Evolutionary conservation across 2,797 vertebrate genomes (phyloP), one percentile per base, ranked within the genome.

Genomic region (Chloroceryle inda): DNA sequence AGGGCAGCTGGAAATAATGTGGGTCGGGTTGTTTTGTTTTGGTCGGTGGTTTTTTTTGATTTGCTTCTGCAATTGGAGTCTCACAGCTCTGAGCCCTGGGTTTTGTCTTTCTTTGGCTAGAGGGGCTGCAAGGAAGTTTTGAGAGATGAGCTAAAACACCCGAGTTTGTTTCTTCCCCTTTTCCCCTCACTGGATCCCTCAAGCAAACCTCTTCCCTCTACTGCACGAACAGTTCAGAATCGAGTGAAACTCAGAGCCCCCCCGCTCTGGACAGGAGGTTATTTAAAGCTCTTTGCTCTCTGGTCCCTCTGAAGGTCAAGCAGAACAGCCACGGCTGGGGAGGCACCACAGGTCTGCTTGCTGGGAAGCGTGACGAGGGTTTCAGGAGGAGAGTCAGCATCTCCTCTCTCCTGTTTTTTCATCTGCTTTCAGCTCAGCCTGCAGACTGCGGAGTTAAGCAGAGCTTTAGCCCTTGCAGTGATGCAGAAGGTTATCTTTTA

Each of bases 261-360:
- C 1, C 68, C 50, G 72, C 10, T 88, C 67, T 23, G 83, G 44
- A 49, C 7, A 15, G 58, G 75, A 33, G 20, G 31, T 62, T 78
- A 33, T 75, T 94, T 63, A 33, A 62, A 91, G 89, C 75, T 27
- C 0, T 87, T 94, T 64, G 78, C 78, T 75, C 79, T 66, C 22
- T 58, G 23, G 29, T 72, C 88, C 69, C 55, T n/a, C 59, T 82
- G 94, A 92, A 95, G 93, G 89, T 96, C 91, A 29, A 44, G 89
- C 81, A 24, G 11, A 7, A 27, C 83, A 53, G 69, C 74, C 73
- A 0, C 0, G 16, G 35, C 35, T 4, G 0, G 55, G 83, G 66
- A 68, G 42, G 78, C 38, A n/a, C 7, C 11, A 0, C 1, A 1
- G 13, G 17, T 42, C 58, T 63, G 35, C 71, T 62, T 20, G 59